These are phyloP conservation scores for Eristalis tenax DNA, from an alignment of 2,888 invertebrate genomes.

Conservation along the genomic window DNA sequence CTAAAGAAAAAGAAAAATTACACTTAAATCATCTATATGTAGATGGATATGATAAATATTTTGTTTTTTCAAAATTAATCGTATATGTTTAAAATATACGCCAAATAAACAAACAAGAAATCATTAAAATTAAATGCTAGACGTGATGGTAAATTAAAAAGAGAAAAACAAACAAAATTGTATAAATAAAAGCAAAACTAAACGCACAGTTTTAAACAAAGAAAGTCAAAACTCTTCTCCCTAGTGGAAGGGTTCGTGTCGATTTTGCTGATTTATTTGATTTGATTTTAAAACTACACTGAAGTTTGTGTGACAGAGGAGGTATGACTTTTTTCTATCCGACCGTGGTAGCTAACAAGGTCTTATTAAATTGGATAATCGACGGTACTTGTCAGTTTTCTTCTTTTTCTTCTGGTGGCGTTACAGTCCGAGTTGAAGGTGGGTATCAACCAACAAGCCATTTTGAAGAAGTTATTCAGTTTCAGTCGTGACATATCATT, in stretches of 20 bases:
- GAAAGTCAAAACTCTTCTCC: constrained; percentile 1
- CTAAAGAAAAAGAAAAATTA: constrained; percentile 8
- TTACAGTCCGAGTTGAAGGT: too few species aligned
- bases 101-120: constrained; percentile 52
- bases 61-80: constrained; percentile 73
- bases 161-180: constrained; percentile 31
- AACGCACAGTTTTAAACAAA: constrained; percentile 56
- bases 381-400: too few species aligned
- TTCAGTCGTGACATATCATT: too few species aligned
- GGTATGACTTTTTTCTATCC: too few species aligned
- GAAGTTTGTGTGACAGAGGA: too few species aligned
- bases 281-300: not conserved
- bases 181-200: constrained; percentile 27
- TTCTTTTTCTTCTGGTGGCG: too few species aligned
- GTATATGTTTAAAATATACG: constrained; percentile 76
- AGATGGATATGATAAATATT: constrained; percentile 74
- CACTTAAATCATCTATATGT: constrained; percentile 76
- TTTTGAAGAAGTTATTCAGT: too few species aligned
- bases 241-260: not conserved
- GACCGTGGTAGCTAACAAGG: too few species aligned
- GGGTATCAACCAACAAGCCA: too few species aligned
- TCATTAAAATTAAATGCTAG: constrained; percentile 5
- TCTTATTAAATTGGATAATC: too few species aligned
- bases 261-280: not conserved
- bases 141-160: constrained; percentile 24